Conservation (phyloP, 2,113 vertebrate species). For the Atlantisia rogersi region DNA sequence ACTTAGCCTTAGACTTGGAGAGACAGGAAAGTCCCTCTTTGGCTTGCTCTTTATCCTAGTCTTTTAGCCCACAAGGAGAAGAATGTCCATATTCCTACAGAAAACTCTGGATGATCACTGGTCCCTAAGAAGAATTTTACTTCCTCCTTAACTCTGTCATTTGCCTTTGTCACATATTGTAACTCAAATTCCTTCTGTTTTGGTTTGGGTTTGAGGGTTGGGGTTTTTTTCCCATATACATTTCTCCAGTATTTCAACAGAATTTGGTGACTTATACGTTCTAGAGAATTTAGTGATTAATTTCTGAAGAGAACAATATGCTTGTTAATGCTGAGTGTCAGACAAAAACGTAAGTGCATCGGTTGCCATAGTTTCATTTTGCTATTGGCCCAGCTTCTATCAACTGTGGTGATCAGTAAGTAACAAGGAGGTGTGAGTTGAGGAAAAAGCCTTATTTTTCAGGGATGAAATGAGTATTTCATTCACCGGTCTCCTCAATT, state of each 20-base stretch:
- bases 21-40: neutral
- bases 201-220: neutral
- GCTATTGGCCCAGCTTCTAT: neutral
- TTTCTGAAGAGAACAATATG: neutral
- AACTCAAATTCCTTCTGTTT: neutral
- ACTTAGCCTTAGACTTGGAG: neutral
- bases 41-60: neutral
- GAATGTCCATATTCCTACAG: neutral
- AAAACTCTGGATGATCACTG: neutral
- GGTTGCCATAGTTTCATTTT: constrained; percentile 11
- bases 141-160: accelerated
- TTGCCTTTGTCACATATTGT: neutral
- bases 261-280: neutral
- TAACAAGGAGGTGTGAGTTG: neutral
- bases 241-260: neutral
- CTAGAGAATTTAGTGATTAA: neutral
- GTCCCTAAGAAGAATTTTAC: neutral
- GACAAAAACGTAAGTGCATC: neutral
- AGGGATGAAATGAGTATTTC: neutral
- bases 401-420: neutral
- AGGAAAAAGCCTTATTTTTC: neutral
- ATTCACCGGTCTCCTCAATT: neutral
- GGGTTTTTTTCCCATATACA: neutral
- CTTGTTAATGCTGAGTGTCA: neutral
- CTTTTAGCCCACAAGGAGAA: neutral